These are phyloP conservation scores for Lophotriccus pileatus DNA, from an alignment of 2,797 vertebrate species.

Conservation along the genomic window DNA sequence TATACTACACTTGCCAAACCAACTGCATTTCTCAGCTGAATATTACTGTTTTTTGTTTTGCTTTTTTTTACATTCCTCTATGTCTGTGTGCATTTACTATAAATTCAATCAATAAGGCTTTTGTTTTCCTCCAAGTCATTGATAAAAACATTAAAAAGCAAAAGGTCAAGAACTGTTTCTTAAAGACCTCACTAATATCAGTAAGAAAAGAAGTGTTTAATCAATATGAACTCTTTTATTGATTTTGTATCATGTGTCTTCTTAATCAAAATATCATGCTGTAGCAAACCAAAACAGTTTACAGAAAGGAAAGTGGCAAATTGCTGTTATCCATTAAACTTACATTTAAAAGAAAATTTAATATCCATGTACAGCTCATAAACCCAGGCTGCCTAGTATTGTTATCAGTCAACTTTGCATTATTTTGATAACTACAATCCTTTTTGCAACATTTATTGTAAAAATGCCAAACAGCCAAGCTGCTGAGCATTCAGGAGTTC, in stretches of 20 bases:
- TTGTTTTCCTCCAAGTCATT: background rate
- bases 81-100: background rate
- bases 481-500: background rate
- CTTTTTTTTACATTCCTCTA: background rate
- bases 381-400: background rate
- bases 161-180: constrained; percentile 4
- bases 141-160: background rate
- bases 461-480: background rate
- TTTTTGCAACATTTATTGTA: background rate
- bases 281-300: background rate
- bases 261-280: constrained; percentile 30
- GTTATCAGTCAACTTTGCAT: background rate
- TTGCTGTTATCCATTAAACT: background rate
- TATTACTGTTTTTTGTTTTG: background rate
- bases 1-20: background rate
- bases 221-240: constrained; percentile 15
- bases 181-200: background rate
- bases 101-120: background rate
- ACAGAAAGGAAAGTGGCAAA: background rate
- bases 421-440: background rate
- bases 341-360: background rate
- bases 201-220: background rate
- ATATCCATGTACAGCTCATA: background rate
- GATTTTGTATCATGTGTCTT: constrained; percentile 34
- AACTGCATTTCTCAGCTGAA: background rate